phyloP scores from a whole-genome alignment of 92 coral and sea anemone genomes.

The Palythoa heliodiscus region DNA sequence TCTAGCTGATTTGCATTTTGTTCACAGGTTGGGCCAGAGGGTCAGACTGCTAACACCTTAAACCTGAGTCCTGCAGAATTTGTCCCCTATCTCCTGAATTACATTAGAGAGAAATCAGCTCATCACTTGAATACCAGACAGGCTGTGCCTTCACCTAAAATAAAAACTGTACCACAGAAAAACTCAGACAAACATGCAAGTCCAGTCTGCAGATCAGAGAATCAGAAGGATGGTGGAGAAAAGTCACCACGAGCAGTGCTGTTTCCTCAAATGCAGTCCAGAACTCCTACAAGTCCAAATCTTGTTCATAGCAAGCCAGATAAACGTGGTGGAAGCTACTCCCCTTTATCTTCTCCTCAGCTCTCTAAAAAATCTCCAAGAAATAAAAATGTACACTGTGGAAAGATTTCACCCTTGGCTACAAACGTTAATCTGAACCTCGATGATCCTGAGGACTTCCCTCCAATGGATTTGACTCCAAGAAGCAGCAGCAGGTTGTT shows the following conservation, averaged over 20 bases:
- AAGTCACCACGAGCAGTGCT: slow-evolving; percentile 69
- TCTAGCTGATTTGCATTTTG: neutral
- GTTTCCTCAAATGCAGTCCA: slow-evolving; percentile 59
- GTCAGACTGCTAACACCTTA: neutral
- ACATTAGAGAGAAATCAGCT: slow-evolving; percentile 83
- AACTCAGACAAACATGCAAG: slow-evolving; percentile 43
- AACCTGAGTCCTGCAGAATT: slow-evolving; percentile 60
- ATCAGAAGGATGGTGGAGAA: slow-evolving; percentile 26
- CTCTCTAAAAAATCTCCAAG: slow-evolving; percentile 67
- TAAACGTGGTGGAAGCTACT: slow-evolving; percentile 46
- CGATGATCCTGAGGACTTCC: slow-evolving; percentile 87
- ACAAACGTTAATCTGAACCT: slow-evolving; percentile 61
- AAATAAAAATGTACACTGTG: slow-evolving; percentile 51
- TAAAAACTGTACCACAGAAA: slow-evolving; percentile 41
- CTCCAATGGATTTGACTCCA: slow-evolving; percentile 67
- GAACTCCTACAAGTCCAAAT: slow-evolving; percentile 54
- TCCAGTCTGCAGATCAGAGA: slow-evolving; percentile 1
- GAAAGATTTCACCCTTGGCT: slow-evolving; percentile 56
- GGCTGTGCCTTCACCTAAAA: slow-evolving; percentile 79
- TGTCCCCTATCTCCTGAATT: slow-evolving; percentile 89
- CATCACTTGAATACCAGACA: slow-evolving; percentile 81
- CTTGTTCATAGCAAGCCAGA: slow-evolving; percentile 54
- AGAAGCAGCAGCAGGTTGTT: slow-evolving; percentile 27
- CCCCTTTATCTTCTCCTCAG: slow-evolving; percentile 73
- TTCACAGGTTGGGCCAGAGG: slow-evolving; percentile 2